Conservation (phyloP, 1,140 invertebrate species). For the Tribolium castaneum region DNA sequence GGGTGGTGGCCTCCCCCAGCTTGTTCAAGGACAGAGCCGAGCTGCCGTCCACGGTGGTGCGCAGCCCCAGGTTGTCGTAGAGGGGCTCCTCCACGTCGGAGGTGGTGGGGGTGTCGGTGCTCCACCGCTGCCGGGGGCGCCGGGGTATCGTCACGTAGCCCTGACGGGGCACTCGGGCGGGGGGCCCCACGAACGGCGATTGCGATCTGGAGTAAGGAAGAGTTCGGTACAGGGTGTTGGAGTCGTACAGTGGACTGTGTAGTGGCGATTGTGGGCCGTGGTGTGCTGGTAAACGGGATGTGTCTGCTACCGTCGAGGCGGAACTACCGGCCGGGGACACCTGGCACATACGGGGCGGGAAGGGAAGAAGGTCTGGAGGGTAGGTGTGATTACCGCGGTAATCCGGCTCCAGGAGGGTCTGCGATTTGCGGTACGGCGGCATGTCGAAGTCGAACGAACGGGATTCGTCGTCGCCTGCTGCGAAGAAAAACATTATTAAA, state of each 20-base stretch:
- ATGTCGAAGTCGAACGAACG: conserved; percentile 70
- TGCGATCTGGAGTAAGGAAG: conserved; percentile 78
- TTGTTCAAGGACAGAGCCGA: conserved; percentile 82
- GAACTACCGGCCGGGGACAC: conserved; percentile 79
- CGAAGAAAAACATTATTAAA: conserved; percentile 37
- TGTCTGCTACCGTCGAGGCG: conserved; percentile 81
- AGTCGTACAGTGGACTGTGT: conserved; percentile 69
- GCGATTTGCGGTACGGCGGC: conserved; percentile 56
- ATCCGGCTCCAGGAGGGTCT: conserved; percentile 66
- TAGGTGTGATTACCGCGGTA: conserved; percentile 72
- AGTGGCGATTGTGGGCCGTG: conserved; percentile 66
- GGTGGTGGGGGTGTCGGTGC: conserved; percentile 65
- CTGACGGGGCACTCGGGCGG: conserved; percentile 71
- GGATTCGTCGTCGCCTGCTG: conserved; percentile 70
- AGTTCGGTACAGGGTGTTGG: conserved; percentile 72
- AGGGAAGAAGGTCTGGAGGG: conserved; percentile 85
- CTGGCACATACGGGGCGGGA: conserved; percentile 70
- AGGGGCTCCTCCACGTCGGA: conserved; percentile 74
- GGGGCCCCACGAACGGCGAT: conserved; percentile 71
- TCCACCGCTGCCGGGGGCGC: conserved; percentile 85
- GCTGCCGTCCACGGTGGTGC: conserved; percentile 87
- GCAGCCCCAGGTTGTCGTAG: conserved; percentile 84
- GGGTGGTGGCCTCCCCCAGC: conserved; percentile 61
- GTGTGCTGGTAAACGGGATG: conserved; percentile 67
- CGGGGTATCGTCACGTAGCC: conserved; percentile 87